A percentile compares a stretch with the other conserved stretches of the same genome.
Conservation (phyloP, 2,113 vertebrate species). For the Channa argus region DNA sequence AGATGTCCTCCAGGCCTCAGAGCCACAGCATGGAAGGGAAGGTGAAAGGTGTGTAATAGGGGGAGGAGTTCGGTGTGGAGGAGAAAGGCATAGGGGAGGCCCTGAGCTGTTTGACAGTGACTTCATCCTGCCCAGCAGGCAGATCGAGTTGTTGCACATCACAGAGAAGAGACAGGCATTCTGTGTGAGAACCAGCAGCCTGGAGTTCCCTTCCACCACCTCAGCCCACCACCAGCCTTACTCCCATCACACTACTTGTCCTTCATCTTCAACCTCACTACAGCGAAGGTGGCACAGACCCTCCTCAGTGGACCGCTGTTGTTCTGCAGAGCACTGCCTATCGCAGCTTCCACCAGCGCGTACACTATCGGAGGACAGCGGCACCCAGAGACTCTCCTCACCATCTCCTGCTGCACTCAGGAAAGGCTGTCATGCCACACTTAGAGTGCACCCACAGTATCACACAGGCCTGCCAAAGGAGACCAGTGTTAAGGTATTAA, state of each 20-base stretch:
- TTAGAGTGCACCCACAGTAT: constrained; percentile 89
- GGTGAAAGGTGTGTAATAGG: constrained; percentile 40
- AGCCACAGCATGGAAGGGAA: constrained; percentile 65
- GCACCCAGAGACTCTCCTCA: constrained; percentile 82
- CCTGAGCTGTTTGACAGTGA: constrained; percentile 89
- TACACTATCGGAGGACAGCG: constrained; percentile 86
- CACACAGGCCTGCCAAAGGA: constrained; percentile 90
- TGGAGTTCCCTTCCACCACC: constrained; percentile 87
- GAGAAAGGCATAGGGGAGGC: constrained; percentile 42
- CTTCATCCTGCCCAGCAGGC: constrained; percentile 91
- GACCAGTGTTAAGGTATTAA: constrained; percentile 89
- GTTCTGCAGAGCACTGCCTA: constrained; percentile 53
- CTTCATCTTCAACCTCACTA: constrained; percentile 68
- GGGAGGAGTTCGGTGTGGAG: constrained; percentile 46
- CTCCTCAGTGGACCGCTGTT: constrained; percentile 86
- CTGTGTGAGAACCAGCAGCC: constrained; percentile 91
- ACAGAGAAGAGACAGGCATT: constrained; percentile 92
- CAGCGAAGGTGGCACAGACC: constrained; percentile 82
- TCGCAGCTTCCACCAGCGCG: constrained; percentile 67
- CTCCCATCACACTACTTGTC: constrained; percentile 76
- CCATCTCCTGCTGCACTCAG: constrained; percentile 69
- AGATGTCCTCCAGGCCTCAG: constrained; percentile 87
- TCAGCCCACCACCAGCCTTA: constrained; percentile 69
- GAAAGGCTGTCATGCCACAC: constrained; percentile 81
- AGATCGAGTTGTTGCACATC: constrained; percentile 91